Conservation (phyloP, 1,140 invertebrate species). For the Orius insidiosus region DNA sequence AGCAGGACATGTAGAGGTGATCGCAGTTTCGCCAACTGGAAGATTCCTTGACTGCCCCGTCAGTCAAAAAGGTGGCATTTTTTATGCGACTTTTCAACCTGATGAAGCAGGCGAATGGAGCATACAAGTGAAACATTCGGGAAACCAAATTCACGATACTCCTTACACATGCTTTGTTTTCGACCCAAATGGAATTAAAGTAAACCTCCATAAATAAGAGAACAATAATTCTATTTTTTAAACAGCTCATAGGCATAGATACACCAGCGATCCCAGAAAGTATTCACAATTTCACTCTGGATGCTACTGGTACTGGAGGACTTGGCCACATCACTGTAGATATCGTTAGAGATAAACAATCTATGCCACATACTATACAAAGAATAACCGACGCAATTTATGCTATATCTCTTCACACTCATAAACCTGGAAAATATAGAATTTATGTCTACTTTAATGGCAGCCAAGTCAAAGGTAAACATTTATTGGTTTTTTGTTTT, state of each 20-base stretch:
- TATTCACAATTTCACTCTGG: constrained; percentile 64
- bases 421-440: constrained; percentile 76
- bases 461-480: constrained; percentile 72
- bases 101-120: constrained; percentile 94
- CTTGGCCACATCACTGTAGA: constrained; percentile 75
- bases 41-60: constrained; percentile 56
- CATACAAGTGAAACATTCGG: constrained; percentile 90
- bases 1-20: constrained; percentile 69
- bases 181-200: constrained; percentile 76
- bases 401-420: constrained; percentile 74
- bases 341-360: constrained; percentile 67
- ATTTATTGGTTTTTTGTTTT: not conserved
- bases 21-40: constrained; percentile 74
- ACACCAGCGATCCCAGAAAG: constrained; percentile 36
- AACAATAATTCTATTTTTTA: not conserved
- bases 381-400: constrained; percentile 68
- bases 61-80: constrained; percentile 56
- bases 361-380: constrained; percentile 67
- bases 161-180: constrained; percentile 96
- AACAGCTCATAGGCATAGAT: constrained; percentile 45
- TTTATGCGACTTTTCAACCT: constrained; percentile 87
- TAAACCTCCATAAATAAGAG: constrained; percentile 25
- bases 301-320: constrained; percentile 66
- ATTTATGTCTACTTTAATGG: constrained; percentile 92
- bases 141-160: constrained; percentile 86